A percentile compares a stretch with the other conserved stretches of the same genome.
phyloP scores from a whole-genome alignment of 2,113 vertebrate species.

The Empidonax alnorum region DNA sequence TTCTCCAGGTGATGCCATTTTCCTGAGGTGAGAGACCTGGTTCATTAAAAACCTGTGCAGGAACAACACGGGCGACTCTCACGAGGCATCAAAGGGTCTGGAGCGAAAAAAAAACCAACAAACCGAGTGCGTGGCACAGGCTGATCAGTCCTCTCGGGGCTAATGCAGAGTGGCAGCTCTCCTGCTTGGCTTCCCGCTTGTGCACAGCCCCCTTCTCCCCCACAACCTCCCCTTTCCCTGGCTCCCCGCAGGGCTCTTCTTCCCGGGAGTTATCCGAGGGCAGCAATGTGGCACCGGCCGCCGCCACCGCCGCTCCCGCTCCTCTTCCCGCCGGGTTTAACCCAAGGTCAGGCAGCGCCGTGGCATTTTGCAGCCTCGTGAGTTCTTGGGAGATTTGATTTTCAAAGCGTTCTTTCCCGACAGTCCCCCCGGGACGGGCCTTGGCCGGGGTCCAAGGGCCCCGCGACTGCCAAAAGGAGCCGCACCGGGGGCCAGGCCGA shows the following conservation, averaged over 20 bases:
- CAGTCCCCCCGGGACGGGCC: constrained; percentile 2
- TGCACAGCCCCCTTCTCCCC: background rate
- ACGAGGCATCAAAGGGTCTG: background rate
- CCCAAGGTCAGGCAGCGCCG: constrained; percentile 43
- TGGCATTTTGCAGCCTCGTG: constrained; percentile 38
- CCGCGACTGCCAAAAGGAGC: constrained; percentile 1
- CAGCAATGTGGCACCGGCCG: background rate
- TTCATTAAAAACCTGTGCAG: background rate
- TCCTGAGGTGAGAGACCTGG: accelerated
- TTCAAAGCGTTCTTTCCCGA: constrained; percentile 44
- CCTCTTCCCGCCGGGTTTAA: constrained; percentile 27
- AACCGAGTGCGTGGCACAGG: background rate
- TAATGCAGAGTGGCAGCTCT: background rate
- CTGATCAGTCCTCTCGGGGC: background rate
- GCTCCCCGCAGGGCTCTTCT: background rate
- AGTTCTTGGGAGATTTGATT: constrained; percentile 55
- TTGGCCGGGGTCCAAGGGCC: constrained; percentile 30
- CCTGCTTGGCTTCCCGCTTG: background rate
- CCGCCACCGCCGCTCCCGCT: background rate
- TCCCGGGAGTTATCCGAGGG: background rate
- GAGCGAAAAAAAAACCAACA: background rate
- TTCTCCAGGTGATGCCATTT: background rate
- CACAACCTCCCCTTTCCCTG: background rate
- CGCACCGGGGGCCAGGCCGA: background rate
- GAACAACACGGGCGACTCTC: background rate